Percentiles rank a stretch among this genome's conserved stretches.
phyloP scores from a whole-genome alignment of 2,888 invertebrate genomes.

The Hermaeophaga mercurialis region DNA sequence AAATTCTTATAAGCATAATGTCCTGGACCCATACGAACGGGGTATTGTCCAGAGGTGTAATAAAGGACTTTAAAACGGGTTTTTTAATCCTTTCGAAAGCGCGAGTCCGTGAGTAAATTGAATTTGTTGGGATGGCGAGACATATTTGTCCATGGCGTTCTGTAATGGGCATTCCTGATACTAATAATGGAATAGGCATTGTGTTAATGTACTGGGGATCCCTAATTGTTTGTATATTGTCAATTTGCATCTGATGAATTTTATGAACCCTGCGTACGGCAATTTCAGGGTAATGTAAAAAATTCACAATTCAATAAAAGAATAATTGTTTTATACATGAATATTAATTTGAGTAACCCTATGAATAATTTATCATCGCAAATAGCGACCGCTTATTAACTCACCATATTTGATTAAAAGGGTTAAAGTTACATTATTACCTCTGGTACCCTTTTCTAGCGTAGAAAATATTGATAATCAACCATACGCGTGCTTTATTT shows the following conservation, averaged over 20 bases:
- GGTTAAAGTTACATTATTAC: conserved; percentile 37
- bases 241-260: conserved; percentile 57
- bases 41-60: conserved; percentile 47
- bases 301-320: conserved; percentile 45
- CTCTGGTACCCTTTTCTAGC: conserved; percentile 24
- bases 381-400: conserved; percentile 25
- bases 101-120: conserved; percentile 52
- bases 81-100: conserved; percentile 50
- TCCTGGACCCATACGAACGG: conserved; percentile 41
- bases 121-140: conserved; percentile 53
- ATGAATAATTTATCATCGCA: conserved; percentile 35
- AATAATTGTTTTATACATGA: conserved; percentile 38
- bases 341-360: conserved; percentile 36
- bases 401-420: conserved; percentile 32
- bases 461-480: conserved; percentile 15
- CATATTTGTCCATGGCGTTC: conserved; percentile 53
- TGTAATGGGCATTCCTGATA: conserved; percentile 56
- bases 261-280: conserved; percentile 39
- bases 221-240: conserved; percentile 59
- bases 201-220: conserved; percentile 55
- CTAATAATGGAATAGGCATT: conserved; percentile 57
- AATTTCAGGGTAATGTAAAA: conserved; percentile 42
- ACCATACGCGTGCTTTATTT: conserved; percentile 14
- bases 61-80: conserved; percentile 48
- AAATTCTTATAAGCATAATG: conserved; percentile 42